These are phyloP conservation scores for Miltochrista miniata DNA, from an alignment of 2,888 invertebrate species.

Conservation along the genomic window DNA sequence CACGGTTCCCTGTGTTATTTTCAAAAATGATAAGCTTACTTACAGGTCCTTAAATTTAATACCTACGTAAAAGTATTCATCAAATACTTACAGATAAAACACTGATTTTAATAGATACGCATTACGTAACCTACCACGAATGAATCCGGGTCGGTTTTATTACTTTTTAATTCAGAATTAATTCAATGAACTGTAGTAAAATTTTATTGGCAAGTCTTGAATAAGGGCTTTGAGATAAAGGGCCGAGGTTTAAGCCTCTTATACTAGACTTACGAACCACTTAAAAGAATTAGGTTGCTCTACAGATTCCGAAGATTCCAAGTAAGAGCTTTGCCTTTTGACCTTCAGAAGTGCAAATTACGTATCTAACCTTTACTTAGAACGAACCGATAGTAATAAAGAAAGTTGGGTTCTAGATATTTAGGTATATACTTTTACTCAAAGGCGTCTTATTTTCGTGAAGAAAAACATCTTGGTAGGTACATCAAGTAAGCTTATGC, in stretches of 20 bases:
- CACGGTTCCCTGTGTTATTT: too few species aligned
- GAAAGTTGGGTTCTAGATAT: constrained; percentile 21
- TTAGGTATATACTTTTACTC: constrained; percentile 16
- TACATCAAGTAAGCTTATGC: too few species aligned
- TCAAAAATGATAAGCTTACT: too few species aligned
- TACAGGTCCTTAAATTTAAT: too few species aligned
- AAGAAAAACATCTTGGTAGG: too few species aligned
- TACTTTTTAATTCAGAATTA: constrained; percentile 44
- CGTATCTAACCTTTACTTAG: constrained; percentile 25
- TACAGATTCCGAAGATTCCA: constrained; percentile 11
- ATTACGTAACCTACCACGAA: constrained; percentile 29
- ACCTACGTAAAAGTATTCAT: too few species aligned
- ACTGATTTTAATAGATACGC: constrained; percentile 14
- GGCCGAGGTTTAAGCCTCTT: constrained; percentile 12
- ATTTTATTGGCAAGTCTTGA: constrained; percentile 20
- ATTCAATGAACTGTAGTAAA: constrained; percentile 32
- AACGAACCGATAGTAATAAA: constrained; percentile 17
- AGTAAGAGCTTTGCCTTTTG: constrained; percentile 18
- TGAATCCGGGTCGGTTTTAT: constrained; percentile 38
- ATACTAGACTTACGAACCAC: constrained; percentile 13
- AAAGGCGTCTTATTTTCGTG: too few species aligned
- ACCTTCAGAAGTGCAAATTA: constrained; percentile 25
- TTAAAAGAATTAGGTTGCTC: constrained; percentile 7
- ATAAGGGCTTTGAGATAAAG: constrained; percentile 4
- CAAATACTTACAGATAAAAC: neutral